Base-by-base conservation (phyloP, 30 jellyfish, hydroid and myxozoan species). In the Catostylus mosaicus region DNA sequence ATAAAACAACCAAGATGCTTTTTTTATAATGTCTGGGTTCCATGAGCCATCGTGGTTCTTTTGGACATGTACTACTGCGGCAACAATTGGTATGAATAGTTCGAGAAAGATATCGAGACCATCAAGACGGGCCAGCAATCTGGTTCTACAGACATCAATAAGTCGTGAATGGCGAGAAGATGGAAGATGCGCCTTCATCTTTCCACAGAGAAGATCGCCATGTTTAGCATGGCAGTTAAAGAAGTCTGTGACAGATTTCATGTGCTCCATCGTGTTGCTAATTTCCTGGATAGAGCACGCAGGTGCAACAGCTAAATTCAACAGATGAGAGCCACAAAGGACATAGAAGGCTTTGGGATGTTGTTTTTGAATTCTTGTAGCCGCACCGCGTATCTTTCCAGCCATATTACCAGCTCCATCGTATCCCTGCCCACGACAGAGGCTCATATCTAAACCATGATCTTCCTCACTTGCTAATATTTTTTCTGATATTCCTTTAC, bases 51-150 rank as follows among this genome's bases (percentile, higher is more conserved):
- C 79, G n/a, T 30, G 51, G 47, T 70, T 89, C 30, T 40, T 40
- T 57, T 29, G 35, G 86, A 89, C 64, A 18, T 61, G 48, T 40
- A 82, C 92, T 10, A 82, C 66, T 32, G 96, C 77, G 14, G 23
- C 48, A 32, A 50, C 64, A 59, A 80, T 46, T 18, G 90, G 57
- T 7, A 22, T 22, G 63, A 52, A 72, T 18, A 65, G 47, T 47
- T 88, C 70, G 23, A n/a, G 30, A 31, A 88, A 59, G 18, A 59
- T 84, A 51, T 89, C 97, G 26, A 82, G 38, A 18, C 96, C 91
- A 51, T 77, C 75, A 6, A 63, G 26, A 14, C 75, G 75, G 30
- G 75, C 26, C 8, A 63, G 26, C 75, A 40, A 63, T 63, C 75
- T 63, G 47, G 75, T 63, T 26, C 75, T 63, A 33, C 75, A 63